These are phyloP conservation scores for Hylaeus volcanicus DNA, from an alignment of 1,140 invertebrate genomes.

Conservation along the genomic window DNA sequence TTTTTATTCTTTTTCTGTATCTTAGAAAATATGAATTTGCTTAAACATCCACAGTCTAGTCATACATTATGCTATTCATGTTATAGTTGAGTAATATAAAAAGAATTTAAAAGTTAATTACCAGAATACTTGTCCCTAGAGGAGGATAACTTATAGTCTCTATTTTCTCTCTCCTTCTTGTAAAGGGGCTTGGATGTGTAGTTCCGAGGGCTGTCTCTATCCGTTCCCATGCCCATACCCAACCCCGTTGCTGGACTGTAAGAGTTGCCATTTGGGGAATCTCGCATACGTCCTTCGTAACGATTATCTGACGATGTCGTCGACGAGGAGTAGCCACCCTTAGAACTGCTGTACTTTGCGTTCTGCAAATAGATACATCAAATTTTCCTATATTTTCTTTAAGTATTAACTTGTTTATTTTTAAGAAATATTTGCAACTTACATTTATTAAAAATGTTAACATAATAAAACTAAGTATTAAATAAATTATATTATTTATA, in stretches of 20 bases:
- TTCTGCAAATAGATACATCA: conserved; percentile 80
- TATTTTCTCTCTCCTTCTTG: conserved; percentile 95
- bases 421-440: background rate
- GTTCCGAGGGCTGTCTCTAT: conserved; percentile 84
- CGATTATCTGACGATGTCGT: conserved; percentile 80
- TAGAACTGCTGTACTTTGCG: conserved; percentile 88
- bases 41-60: too few relatives aligned
- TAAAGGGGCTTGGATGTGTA: conserved; percentile 90
- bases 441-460: background rate
- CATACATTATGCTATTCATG: background rate
- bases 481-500: background rate
- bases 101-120: conserved; percentile 70
- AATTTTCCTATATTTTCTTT: background rate
- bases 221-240: conserved; percentile 82
- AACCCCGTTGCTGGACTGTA: conserved; percentile 85
- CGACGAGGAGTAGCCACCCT: conserved; percentile 83
- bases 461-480: background rate
- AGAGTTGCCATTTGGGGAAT: conserved; percentile 87
- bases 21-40: too few relatives aligned
- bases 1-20: too few relatives aligned
- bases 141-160: conserved; percentile 90
- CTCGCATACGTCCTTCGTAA: conserved; percentile 84
- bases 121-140: conserved; percentile 92
- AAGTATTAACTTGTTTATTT: background rate
- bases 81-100: background rate